Conservation (phyloP, 1,140 invertebrate species). For the Euschistus heros region DNA sequence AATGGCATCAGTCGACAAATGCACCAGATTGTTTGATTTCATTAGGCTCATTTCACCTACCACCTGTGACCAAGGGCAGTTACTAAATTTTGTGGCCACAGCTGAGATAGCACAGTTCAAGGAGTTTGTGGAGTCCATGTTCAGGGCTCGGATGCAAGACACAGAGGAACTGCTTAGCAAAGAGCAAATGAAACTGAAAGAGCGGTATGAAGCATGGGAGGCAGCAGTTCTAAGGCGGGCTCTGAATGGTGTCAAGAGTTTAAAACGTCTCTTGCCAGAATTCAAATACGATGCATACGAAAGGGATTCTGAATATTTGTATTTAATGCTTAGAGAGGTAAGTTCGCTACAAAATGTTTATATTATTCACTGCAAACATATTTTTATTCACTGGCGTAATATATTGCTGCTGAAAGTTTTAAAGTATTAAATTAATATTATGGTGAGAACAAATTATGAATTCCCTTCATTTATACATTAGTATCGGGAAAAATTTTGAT, state of each 20-base stretch:
- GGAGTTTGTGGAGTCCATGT: background rate
- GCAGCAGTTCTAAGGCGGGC: background rate
- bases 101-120: background rate
- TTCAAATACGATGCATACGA: background rate
- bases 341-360: background rate
- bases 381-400: no score
- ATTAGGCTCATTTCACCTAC: background rate
- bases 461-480: no score
- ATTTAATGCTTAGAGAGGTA: background rate
- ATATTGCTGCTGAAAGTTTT: no score
- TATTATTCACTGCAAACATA: no score
- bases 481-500: no score
- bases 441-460: no score
- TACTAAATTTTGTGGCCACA: background rate
- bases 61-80: background rate
- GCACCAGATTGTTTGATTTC: background rate
- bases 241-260: background rate
- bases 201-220: slow-evolving; percentile 4
- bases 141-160: background rate
- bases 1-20: background rate
- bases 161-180: background rate
- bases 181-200: slow-evolving; percentile 3
- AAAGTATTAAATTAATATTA: no score
- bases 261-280: background rate
- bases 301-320: slow-evolving; percentile 1